phyloP scores from a whole-genome alignment of 2,888 invertebrate species.

The Carabus problematicus region DNA sequence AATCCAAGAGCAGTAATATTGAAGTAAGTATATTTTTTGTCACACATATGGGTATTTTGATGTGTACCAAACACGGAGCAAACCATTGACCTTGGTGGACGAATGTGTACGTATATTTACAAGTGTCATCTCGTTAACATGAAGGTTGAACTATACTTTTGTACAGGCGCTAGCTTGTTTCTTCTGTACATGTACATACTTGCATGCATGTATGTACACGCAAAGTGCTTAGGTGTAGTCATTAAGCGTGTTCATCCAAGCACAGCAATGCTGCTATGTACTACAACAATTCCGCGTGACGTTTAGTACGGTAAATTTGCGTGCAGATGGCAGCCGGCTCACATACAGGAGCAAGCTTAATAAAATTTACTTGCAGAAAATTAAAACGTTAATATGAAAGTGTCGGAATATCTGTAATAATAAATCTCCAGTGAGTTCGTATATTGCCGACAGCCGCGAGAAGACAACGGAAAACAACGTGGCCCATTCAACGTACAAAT shows the following conservation, averaged over 20 bases:
- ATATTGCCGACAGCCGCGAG: conserved; percentile 25
- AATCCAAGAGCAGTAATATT: too few relatives aligned
- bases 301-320: conserved; percentile 16
- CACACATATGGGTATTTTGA: too few relatives aligned
- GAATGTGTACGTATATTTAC: too few relatives aligned
- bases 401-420: conserved; percentile 29
- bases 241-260: conserved; percentile 2
- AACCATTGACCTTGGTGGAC: too few relatives aligned
- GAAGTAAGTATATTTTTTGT: too few relatives aligned
- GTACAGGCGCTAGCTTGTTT: too few relatives aligned
- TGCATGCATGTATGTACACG: conserved; percentile 3
- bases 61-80: too few relatives aligned
- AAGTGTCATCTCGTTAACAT: conserved; percentile 9
- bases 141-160: conserved; percentile 6
- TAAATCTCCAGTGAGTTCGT: conserved; percentile 31
- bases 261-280: neutral
- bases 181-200: conserved; percentile 4
- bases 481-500: conserved; percentile 26
- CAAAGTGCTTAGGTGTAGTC: conserved; percentile 1
- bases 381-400: conserved; percentile 42
- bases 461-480: conserved; percentile 28
- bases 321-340: neutral
- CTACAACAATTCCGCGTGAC: conserved; percentile 10
- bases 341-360: conserved; percentile 25
- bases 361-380: conserved; percentile 41